These are phyloP conservation scores for Agelaius phoeniceus DNA, from an alignment of 2,113 vertebrate genomes.

Conservation along the genomic window DNA sequence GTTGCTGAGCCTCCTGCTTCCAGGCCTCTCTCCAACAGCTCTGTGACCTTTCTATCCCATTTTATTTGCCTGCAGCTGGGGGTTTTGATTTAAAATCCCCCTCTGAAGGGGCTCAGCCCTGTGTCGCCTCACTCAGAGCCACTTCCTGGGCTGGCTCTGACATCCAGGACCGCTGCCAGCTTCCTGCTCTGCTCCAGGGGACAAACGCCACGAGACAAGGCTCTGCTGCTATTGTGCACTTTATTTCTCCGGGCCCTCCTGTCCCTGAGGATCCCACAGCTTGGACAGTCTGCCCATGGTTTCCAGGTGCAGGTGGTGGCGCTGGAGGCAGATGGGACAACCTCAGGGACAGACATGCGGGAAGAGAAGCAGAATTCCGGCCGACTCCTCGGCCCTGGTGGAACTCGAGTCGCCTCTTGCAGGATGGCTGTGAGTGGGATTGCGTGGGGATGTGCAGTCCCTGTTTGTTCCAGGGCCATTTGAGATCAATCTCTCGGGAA, in stretches of 20 bases:
- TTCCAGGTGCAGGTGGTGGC: not conserved
- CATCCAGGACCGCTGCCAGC: fast-evolving
- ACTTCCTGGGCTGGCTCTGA: not conserved
- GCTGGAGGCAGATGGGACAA: not conserved
- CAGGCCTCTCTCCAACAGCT: not conserved
- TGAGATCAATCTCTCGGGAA: fast-evolving
- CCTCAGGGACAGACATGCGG: not conserved
- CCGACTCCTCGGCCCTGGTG: fast-evolving
- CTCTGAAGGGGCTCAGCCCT: not conserved
- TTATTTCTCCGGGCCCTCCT: slow-evolving; percentile 3
- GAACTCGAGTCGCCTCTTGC: not conserved
- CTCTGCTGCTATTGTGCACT: slow-evolving; percentile 43
- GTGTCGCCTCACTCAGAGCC: fast-evolving
- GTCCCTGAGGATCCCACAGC: not conserved
- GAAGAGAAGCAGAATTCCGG: not conserved
- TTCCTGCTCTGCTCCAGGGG: not conserved
- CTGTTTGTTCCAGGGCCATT: not conserved
- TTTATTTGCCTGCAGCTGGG: fast-evolving
- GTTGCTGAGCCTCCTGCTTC: fast-evolving
- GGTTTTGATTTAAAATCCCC: not conserved
- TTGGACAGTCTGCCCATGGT: not conserved
- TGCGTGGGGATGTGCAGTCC: not conserved
- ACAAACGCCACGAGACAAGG: not conserved
- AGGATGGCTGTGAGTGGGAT: not conserved
- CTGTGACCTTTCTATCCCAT: fast-evolving